These are phyloP conservation scores for Sesia apiformis DNA, from an alignment of 2,888 invertebrate genomes.

Conservation along the genomic window DNA sequence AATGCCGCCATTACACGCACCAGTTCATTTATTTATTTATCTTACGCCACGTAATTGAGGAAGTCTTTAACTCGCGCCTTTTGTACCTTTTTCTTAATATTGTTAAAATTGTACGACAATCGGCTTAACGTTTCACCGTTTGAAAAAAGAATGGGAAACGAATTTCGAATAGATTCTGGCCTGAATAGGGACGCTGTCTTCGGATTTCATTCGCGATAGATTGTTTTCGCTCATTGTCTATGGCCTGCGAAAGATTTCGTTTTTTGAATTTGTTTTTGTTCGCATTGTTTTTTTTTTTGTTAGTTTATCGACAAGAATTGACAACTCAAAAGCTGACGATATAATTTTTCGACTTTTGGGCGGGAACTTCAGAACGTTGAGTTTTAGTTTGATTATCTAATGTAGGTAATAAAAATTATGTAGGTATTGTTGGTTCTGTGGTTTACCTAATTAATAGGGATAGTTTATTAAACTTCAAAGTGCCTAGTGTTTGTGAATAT, in stretches of 20 bases:
- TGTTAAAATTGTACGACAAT: slow-evolving; percentile 28
- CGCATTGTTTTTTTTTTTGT: background rate
- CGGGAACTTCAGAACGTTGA: too few species aligned
- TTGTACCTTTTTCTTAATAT: slow-evolving; percentile 22
- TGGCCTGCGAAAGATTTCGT: slow-evolving; percentile 23
- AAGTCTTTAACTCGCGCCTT: slow-evolving; percentile 45
- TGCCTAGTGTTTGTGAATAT: too few species aligned
- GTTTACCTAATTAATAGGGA: too few species aligned
- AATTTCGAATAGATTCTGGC: slow-evolving; percentile 6
- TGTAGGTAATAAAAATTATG: too few species aligned
- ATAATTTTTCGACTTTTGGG: too few species aligned
- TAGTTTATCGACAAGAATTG: too few species aligned
- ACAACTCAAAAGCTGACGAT: too few species aligned
- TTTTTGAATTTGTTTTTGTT: slow-evolving; percentile 11
- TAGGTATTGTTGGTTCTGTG: too few species aligned
- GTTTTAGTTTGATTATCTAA: too few species aligned
- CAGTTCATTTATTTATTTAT: slow-evolving; percentile 36
- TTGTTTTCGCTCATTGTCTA: slow-evolving; percentile 25
- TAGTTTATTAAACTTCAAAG: too few species aligned
- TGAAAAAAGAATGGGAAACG: slow-evolving; percentile 7
- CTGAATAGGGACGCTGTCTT: slow-evolving; percentile 10
- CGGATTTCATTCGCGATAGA: slow-evolving; percentile 4
- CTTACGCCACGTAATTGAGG: slow-evolving; percentile 55
- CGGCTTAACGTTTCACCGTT: slow-evolving; percentile 19
- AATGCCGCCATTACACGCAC: slow-evolving; percentile 18